These are phyloP conservation scores for Nerophis lumbriciformis DNA, from an alignment of 2,113 vertebrate species.

Conservation along the genomic window DNA sequence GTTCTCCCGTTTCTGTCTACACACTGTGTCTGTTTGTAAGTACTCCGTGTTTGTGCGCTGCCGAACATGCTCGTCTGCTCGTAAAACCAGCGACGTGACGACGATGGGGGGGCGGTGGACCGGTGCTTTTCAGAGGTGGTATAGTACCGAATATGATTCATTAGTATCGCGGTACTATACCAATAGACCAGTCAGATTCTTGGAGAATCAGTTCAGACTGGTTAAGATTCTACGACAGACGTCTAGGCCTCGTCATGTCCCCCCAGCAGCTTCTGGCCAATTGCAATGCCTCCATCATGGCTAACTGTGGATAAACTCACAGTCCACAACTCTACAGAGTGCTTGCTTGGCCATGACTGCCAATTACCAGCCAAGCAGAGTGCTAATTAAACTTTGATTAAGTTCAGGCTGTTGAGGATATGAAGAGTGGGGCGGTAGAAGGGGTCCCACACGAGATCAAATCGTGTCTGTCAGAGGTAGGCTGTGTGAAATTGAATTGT, in stretches of 20 bases:
- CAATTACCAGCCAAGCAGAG: slow-evolving; percentile 68
- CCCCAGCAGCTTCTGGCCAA: slow-evolving; percentile 16
- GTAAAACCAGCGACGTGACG: no score
- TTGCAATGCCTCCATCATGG: slow-evolving; percentile 20
- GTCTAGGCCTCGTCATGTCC: slow-evolving; percentile 9
- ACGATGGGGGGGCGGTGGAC: no score
- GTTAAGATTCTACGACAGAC: not conserved
- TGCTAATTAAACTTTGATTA: slow-evolving; percentile 77
- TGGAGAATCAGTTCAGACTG: slow-evolving; percentile 1
- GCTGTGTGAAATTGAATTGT: slow-evolving; percentile 75
- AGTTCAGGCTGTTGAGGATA: slow-evolving; percentile 62
- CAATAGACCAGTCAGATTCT: no score
- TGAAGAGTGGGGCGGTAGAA: slow-evolving; percentile 48
- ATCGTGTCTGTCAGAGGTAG: slow-evolving; percentile 63
- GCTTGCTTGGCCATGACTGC: slow-evolving; percentile 52
- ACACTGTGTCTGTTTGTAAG: no score
- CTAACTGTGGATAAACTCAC: slow-evolving; percentile 39
- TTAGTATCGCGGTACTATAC: no score
- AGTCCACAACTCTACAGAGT: slow-evolving; percentile 29
- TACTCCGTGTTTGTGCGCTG: no score
- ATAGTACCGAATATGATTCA: no score
- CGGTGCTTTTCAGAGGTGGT: no score
- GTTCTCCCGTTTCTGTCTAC: no score
- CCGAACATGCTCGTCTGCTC: no score
- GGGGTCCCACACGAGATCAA: slow-evolving; percentile 58